phyloP scores from a whole-genome alignment of 1,140 invertebrate genomes.

The Scaptomyza montana region DNA sequence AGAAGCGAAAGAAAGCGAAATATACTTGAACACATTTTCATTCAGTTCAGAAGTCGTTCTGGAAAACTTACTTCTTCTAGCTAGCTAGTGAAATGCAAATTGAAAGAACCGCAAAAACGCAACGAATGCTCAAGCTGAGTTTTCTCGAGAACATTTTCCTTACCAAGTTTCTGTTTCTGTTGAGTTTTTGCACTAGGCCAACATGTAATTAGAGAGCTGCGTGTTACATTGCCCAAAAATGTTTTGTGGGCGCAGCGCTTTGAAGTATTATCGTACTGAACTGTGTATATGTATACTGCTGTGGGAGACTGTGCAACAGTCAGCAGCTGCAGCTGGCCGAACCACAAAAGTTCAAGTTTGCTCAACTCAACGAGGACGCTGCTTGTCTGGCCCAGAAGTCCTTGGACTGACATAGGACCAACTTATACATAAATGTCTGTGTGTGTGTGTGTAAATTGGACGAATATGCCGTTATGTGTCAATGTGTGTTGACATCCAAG shows the following conservation, averaged over 20 bases:
- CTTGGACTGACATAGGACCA: slow-evolving; percentile 53
- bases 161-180: slow-evolving; percentile 15
- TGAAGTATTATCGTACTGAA: slow-evolving; percentile 36
- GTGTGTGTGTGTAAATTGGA: slow-evolving; percentile 77
- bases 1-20: neutral
- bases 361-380: slow-evolving; percentile 36
- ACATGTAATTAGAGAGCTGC: slow-evolving; percentile 77
- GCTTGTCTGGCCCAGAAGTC: slow-evolving; percentile 66
- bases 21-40: slow-evolving; percentile 52
- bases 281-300: slow-evolving; percentile 18
- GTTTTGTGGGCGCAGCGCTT: slow-evolving; percentile 73
- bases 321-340: slow-evolving; percentile 56
- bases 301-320: slow-evolving; percentile 58
- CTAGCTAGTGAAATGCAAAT: slow-evolving; percentile 71
- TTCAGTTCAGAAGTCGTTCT: slow-evolving; percentile 47
- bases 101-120: slow-evolving; percentile 63
- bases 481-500: slow-evolving; percentile 78
- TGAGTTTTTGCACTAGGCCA: slow-evolving; percentile 52
- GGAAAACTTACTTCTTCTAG: slow-evolving; percentile 36
- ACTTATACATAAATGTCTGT: slow-evolving; percentile 42
- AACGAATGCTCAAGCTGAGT: slow-evolving; percentile 77
- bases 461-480: slow-evolving; percentile 78
- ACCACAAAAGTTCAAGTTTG: slow-evolving; percentile 79
- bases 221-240: slow-evolving; percentile 68
- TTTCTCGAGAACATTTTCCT: slow-evolving; percentile 33